Conservation (phyloP, 2,888 invertebrate genomes). For the Rhabditophanes sp. region DNA sequence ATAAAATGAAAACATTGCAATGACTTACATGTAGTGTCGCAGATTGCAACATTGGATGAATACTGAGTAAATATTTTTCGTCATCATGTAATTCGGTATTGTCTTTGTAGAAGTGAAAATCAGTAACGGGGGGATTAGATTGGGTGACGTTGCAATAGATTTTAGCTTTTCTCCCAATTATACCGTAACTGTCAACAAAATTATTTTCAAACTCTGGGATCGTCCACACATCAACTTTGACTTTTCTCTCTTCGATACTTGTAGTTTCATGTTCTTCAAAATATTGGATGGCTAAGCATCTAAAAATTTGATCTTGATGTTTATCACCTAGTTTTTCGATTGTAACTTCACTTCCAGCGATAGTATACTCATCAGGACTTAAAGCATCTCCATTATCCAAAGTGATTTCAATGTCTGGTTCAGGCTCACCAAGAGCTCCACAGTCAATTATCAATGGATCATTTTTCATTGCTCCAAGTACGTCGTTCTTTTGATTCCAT, state of each 20-base stretch:
- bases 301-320: slow-evolving; percentile 15
- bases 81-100: slow-evolving; percentile 16
- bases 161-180: slow-evolving; percentile 14
- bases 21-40: slow-evolving; percentile 16
- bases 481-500: slow-evolving; percentile 19
- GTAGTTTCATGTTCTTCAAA: slow-evolving; percentile 8
- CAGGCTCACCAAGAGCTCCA: slow-evolving; percentile 18
- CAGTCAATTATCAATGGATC: slow-evolving; percentile 34
- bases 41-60: slow-evolving; percentile 15
- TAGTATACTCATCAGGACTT: slow-evolving; percentile 13
- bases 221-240: slow-evolving; percentile 27
- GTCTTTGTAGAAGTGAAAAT: slow-evolving; percentile 25
- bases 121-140: slow-evolving; percentile 22
- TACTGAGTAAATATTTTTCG: slow-evolving; percentile 17
- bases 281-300: slow-evolving; percentile 7
- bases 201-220: slow-evolving; percentile 22
- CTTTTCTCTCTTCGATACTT: slow-evolving; percentile 13
- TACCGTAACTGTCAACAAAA: slow-evolving; percentile 21
- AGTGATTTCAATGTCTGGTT: slow-evolving; percentile 21
- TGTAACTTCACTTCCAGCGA: slow-evolving; percentile 25
- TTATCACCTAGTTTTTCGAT: slow-evolving; percentile 21
- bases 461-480: slow-evolving; percentile 24
- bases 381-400: slow-evolving; percentile 24
- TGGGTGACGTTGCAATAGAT: slow-evolving; percentile 28
- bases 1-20: slow-evolving; percentile 1